These are phyloP conservation scores for Rhimphoctona megacephalus DNA, from an alignment of 2,888 invertebrate species.

Conservation along the genomic window DNA sequence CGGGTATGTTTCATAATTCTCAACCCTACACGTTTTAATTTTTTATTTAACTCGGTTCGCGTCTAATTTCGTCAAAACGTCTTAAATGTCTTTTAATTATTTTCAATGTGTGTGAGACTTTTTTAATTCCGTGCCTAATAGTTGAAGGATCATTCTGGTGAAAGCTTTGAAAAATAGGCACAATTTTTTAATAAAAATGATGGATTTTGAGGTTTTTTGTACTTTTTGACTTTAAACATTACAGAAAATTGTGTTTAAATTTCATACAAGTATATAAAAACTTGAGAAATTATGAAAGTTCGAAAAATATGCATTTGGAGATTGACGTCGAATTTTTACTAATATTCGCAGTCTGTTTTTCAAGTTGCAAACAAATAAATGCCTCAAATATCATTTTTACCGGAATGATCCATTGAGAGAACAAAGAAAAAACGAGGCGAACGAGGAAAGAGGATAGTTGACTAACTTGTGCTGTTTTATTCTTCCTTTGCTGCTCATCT, in stretches of 20 bases:
- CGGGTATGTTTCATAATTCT: constrained; percentile 90
- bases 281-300: no score
- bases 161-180: neutral
- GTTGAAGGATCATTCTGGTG: neutral
- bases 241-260: no score
- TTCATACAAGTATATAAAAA: no score
- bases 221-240: no score
- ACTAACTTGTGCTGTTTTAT: constrained; percentile 78
- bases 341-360: no score
- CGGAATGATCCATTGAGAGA: constrained; percentile 11
- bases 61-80: constrained; percentile 42
- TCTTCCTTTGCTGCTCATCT: constrained; percentile 78
- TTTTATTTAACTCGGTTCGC: constrained; percentile 45
- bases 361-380: no score
- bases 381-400: neutral
- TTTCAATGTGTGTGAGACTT: constrained; percentile 34
- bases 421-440: constrained; percentile 5
- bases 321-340: no score
- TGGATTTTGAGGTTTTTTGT: neutral
- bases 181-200: neutral
- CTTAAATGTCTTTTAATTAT: constrained; percentile 59
- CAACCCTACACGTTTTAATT: constrained; percentile 63
- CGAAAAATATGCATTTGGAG: no score
- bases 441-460: constrained; percentile 35
- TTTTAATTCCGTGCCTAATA: neutral